Conservation (phyloP, 2,113 vertebrate genomes). For the Balaenoptera acutorostrata region DNA sequence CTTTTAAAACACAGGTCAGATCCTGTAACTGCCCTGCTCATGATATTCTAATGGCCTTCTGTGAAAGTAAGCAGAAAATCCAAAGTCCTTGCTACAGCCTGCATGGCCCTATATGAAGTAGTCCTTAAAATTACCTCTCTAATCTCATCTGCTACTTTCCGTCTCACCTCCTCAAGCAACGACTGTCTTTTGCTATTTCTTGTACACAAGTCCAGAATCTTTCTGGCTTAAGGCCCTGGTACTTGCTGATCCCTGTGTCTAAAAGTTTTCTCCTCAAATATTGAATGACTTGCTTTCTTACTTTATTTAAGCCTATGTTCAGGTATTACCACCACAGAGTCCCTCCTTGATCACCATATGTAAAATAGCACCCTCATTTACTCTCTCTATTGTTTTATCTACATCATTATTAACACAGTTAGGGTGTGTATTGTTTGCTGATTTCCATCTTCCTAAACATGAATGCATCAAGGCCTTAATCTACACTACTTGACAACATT, state of each 20-base stretch:
- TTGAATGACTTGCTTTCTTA: not conserved
- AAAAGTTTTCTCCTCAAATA: not conserved
- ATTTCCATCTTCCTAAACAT: not conserved
- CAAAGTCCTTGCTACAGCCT: not conserved
- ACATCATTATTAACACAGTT: not conserved
- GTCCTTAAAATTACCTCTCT: not conserved
- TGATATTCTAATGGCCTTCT: not conserved
- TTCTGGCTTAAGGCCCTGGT: not conserved
- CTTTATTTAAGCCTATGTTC: not conserved
- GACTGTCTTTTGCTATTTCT: not conserved
- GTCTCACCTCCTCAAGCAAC: not conserved
- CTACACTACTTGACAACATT: not conserved
- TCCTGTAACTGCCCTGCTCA: not conserved
- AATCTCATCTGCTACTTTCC: not conserved
- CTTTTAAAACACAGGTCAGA: not conserved
- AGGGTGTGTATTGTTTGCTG: not conserved
- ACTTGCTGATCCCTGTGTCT: not conserved
- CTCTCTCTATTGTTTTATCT: not conserved
- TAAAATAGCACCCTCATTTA: not conserved
- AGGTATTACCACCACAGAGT: not conserved
- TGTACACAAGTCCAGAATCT: not conserved
- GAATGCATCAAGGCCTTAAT: not conserved
- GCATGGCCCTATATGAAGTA: not conserved
- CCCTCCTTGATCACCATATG: not conserved
- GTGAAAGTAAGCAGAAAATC: not conserved